Percentiles rank a stretch among this genome's conserved stretches.
Conservation (phyloP, 2,113 vertebrate species). For the Silurus asotus region DNA sequence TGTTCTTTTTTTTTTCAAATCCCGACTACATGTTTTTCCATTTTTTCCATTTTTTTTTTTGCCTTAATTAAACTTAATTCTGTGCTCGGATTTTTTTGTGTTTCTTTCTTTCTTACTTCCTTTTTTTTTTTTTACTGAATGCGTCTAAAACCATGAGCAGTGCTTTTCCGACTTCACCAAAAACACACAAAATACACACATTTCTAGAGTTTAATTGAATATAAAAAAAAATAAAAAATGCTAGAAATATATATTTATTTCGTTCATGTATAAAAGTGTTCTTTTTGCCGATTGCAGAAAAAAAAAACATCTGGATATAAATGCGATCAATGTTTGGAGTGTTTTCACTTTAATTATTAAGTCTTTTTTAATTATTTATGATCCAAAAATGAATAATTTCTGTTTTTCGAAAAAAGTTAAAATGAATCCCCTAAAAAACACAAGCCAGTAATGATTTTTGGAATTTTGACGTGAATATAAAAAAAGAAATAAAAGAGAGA, state of each 20-base stretch:
- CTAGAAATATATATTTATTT: background rate
- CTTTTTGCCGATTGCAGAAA: too few species aligned
- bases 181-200: too few species aligned
- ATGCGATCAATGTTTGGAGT: too few species aligned
- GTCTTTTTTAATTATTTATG: background rate
- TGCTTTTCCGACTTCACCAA: background rate
- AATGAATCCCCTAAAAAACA: background rate
- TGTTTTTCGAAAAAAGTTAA: too few species aligned
- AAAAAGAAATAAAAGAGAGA: background rate
- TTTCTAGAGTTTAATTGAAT: too few species aligned
- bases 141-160: background rate
- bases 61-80: background rate
- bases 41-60: background rate
- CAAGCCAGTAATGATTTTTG: background rate
- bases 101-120: background rate
- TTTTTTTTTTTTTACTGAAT: background rate
- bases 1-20: background rate
- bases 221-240: background rate
- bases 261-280: background rate
- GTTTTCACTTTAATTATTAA: too few species aligned
- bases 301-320: too few species aligned
- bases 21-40: background rate
- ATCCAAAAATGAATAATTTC: background rate
- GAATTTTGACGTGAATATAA: constrained; percentile 8
- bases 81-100: background rate